Evolutionary conservation across 1,140 invertebrate genomes (phyloP).

Genomic region (Chymomyza costata): DNA sequence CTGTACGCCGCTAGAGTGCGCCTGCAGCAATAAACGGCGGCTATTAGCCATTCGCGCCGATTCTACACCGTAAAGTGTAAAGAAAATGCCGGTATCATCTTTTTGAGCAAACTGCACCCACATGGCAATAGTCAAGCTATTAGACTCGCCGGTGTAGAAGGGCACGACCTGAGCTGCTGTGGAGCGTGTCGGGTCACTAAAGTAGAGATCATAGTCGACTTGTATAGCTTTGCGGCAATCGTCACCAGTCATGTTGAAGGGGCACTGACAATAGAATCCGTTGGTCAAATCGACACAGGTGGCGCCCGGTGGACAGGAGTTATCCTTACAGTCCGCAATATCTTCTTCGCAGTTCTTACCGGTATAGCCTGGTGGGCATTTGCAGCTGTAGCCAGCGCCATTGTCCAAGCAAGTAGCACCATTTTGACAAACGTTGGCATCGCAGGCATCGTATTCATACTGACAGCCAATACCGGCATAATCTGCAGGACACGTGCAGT

Average conservation of each 20-base stretch:
- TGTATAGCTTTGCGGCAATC: constrained; percentile 97
- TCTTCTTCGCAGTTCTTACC: constrained; percentile 94
- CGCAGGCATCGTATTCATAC: constrained; percentile 94
- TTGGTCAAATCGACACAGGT: constrained; percentile 95
- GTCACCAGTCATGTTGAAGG: constrained; percentile 96
- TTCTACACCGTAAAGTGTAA: constrained; percentile 92
- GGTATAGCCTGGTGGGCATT: constrained; percentile 87
- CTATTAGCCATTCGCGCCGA: constrained; percentile 87
- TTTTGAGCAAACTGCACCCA: constrained; percentile 96
- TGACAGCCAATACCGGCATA: constrained; percentile 93
- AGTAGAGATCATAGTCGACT: constrained; percentile 96
- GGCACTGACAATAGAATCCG: constrained; percentile 96
- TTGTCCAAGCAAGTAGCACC: constrained; percentile 93
- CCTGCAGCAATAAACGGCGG: constrained; percentile 88
- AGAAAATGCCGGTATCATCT: constrained; percentile 94
- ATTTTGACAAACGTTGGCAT: constrained; percentile 91
- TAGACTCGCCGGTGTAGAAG: constrained; percentile 85
- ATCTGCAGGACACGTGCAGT: constrained; percentile 92
- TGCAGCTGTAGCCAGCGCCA: constrained; percentile 88
- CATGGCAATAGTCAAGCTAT: constrained; percentile 91
- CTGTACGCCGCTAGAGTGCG: constrained; percentile 92
- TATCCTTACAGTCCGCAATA: constrained; percentile 94
- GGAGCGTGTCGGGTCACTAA: constrained; percentile 91
- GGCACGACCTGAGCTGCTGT: constrained; percentile 93
- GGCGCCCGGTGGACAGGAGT: constrained; percentile 94